These are phyloP conservation scores for Okamejei kenojei DNA, from an alignment of 2,797 vertebrate species.

Conservation along the genomic window DNA sequence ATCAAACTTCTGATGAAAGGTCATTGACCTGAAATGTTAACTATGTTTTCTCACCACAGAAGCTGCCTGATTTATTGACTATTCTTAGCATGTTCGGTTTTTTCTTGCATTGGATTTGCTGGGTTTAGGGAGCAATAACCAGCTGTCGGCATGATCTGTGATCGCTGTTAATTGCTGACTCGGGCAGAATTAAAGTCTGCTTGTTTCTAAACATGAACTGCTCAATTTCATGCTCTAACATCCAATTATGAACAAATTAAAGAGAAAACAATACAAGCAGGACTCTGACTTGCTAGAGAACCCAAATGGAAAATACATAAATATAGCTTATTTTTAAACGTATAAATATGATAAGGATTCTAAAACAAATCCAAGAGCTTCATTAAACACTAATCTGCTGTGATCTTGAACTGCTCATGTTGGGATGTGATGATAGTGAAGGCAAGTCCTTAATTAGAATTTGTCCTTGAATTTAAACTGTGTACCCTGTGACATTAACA, in stretches of 20 bases:
- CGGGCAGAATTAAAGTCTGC: not conserved
- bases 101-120: not conserved
- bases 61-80: too few species aligned
- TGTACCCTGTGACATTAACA: not conserved
- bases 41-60: too few species aligned
- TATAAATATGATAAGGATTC: not conserved
- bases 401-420: not conserved
- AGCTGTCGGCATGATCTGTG: not conserved
- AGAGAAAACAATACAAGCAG: not conserved
- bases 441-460: not conserved
- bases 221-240: not conserved
- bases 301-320: not conserved
- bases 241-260: not conserved
- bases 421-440: not conserved
- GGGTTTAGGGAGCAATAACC: not conserved
- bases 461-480: not conserved
- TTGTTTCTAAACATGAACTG: not conserved
- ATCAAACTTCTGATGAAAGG: too few species aligned
- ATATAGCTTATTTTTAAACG: not conserved
- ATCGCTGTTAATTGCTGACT: not conserved
- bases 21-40: too few species aligned
- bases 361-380: not conserved
- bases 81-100: too few species aligned
- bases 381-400: not conserved
- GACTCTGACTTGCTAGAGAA: not conserved